These are phyloP conservation scores for Hemithea aestivaria DNA, from an alignment of 2,888 invertebrate species.

Conservation along the genomic window DNA sequence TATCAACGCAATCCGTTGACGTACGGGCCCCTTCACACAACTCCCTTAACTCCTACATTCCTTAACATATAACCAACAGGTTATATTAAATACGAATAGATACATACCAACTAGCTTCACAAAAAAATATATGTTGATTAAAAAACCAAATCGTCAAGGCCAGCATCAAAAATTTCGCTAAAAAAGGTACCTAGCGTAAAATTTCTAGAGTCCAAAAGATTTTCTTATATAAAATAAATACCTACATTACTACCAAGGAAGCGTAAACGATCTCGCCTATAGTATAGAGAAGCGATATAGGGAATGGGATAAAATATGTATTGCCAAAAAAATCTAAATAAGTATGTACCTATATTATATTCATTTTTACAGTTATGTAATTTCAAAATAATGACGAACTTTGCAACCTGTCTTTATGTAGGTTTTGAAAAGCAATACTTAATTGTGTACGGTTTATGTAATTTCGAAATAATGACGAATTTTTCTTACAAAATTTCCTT, in stretches of 20 bases:
- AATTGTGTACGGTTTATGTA: too few relatives aligned
- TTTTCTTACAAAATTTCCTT: too few relatives aligned
- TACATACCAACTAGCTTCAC: too few relatives aligned
- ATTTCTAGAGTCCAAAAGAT: constrained; percentile 36
- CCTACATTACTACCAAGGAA: constrained; percentile 56
- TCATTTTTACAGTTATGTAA: too few relatives aligned
- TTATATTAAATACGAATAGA: too few relatives aligned
- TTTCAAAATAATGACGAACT: constrained; percentile 7
- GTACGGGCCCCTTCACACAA: too few relatives aligned
- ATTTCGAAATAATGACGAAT: constrained; percentile 8
- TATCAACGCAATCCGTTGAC: too few relatives aligned
- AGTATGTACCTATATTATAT: too few relatives aligned
- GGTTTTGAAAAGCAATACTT: too few relatives aligned
- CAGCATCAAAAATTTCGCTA: constrained; percentile 27
- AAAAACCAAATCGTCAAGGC: constrained; percentile 21
- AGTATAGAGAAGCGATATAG: constrained; percentile 20
- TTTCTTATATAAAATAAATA: constrained; percentile 41
- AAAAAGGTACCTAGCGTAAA: constrained; percentile 32
- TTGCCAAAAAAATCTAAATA: neutral
- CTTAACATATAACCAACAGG: constrained; percentile 24
- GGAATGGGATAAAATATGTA: constrained; percentile 14
- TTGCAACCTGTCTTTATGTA: too few relatives aligned
- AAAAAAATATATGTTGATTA: too few relatives aligned
- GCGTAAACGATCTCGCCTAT: constrained; percentile 45
- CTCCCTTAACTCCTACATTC: too few relatives aligned